Percentiles rank a stretch among this genome's conserved stretches.
These are phyloP conservation scores for Cavia porcellus DNA, from an alignment of 2,113 vertebrate genomes.

Conservation along the genomic window DNA sequence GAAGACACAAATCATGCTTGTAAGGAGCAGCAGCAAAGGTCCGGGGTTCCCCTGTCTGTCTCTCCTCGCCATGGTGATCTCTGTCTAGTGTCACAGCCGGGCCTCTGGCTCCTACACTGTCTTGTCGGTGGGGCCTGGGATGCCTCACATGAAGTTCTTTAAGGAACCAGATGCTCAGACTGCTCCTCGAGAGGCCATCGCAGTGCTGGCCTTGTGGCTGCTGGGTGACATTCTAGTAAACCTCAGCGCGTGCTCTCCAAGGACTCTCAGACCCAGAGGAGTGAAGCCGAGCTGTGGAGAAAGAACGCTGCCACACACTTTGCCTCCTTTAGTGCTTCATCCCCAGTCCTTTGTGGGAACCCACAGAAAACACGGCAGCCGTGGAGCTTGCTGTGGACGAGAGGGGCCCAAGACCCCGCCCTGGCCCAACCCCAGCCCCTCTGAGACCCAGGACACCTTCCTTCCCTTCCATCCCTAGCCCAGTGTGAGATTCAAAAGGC, in stretches of 20 bases:
- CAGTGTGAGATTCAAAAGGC: not conserved
- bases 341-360: not conserved
- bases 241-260: not conserved
- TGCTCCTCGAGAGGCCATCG: not conserved
- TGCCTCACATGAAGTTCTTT: not conserved
- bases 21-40: not conserved
- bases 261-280: not conserved
- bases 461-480: not conserved
- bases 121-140: not conserved
- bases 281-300: not conserved
- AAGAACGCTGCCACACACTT: not conserved
- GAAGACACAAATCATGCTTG: not conserved
- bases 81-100: not conserved
- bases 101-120: not conserved
- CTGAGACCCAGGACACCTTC: not conserved
- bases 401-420: not conserved
- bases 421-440: not conserved
- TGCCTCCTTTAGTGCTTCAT: not conserved
- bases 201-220: not conserved
- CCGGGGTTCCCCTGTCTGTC: not conserved
- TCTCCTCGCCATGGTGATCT: not conserved
- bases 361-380: not conserved
- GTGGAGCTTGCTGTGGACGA: not conserved
- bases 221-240: not conserved
- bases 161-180: not conserved